Evolutionary conservation across 1,140 invertebrate genomes (phyloP).

Genomic region (Drosophila malerkotliana): DNA sequence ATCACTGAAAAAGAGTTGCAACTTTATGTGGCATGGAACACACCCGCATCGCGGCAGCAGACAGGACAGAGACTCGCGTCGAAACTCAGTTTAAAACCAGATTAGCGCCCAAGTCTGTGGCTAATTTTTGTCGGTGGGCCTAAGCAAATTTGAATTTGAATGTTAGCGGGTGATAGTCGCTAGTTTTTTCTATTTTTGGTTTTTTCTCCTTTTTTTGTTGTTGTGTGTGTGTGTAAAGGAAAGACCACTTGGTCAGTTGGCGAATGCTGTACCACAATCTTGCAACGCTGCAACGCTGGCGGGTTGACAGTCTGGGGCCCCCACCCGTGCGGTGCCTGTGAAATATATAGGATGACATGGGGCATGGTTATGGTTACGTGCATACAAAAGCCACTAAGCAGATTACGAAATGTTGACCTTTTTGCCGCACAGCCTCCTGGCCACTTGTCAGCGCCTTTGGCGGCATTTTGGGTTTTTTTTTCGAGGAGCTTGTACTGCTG

Average conservation of each 20-base stretch:
- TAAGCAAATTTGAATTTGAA: slow-evolving; percentile 82
- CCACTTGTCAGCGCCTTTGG: slow-evolving; percentile 76
- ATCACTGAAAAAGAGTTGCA: slow-evolving; percentile 14
- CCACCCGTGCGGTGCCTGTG: slow-evolving; percentile 53
- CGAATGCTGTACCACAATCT: slow-evolving; percentile 62
- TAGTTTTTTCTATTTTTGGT: slow-evolving; percentile 28
- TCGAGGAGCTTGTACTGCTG: slow-evolving; percentile 6
- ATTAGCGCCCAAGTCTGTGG: slow-evolving; percentile 80
- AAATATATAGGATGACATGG: slow-evolving; percentile 81
- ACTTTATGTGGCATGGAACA: slow-evolving; percentile 52
- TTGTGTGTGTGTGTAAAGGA: slow-evolving; percentile 2
- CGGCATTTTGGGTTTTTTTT: slow-evolving; percentile 15
- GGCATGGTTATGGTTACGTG: slow-evolving; percentile 76
- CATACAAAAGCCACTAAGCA: slow-evolving; percentile 69
- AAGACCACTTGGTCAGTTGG: slow-evolving; percentile 72
- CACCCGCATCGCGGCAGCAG: slow-evolving; percentile 79
- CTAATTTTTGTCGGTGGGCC: slow-evolving; percentile 74
- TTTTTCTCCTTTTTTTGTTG: slow-evolving; percentile 8
- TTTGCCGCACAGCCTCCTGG: slow-evolving; percentile 45
- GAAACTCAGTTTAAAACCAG: slow-evolving; percentile 82
- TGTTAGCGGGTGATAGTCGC: slow-evolving; percentile 80
- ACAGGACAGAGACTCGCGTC: slow-evolving; percentile 35
- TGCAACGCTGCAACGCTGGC: slow-evolving; percentile 20
- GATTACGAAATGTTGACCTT: slow-evolving; percentile 82
- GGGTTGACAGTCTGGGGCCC: slow-evolving; percentile 59